phyloP scores from a whole-genome alignment of 2,888 invertebrate genomes.

The Drosophila quasianomalipes region DNA sequence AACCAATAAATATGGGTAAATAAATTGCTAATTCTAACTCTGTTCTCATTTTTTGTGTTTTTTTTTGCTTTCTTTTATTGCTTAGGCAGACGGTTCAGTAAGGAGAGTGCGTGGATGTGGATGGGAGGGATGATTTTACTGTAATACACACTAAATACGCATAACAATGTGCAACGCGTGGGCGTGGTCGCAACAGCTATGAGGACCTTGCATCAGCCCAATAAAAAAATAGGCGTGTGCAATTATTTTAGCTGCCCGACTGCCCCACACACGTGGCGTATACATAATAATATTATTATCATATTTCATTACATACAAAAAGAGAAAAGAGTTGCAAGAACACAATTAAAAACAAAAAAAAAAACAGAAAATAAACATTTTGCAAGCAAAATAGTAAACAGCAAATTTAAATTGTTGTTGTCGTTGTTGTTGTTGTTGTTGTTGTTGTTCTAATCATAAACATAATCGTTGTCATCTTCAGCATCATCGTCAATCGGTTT shows the following conservation, averaged over 20 bases:
- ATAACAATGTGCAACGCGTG: slow-evolving; percentile 42
- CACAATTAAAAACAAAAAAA: slow-evolving; percentile 54
- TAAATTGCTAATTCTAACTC: slow-evolving; percentile 26
- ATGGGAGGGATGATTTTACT: not conserved
- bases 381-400: slow-evolving; percentile 69
- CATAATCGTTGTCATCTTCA: slow-evolving; percentile 31
- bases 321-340: slow-evolving; percentile 66
- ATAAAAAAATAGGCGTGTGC: slow-evolving; percentile 19
- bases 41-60: slow-evolving; percentile 11
- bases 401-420: slow-evolving; percentile 47
- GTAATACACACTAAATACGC: slow-evolving; percentile 54
- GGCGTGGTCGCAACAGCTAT: slow-evolving; percentile 58
- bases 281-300: slow-evolving; percentile 55
- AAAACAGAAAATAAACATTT: slow-evolving; percentile 45
- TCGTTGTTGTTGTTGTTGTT: slow-evolving; percentile 29
- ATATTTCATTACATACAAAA: slow-evolving; percentile 62
- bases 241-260: slow-evolving; percentile 62
- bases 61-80: slow-evolving; percentile 45
- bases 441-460: not conserved
- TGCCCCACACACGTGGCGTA: slow-evolving; percentile 38
- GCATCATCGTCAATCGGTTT: slow-evolving; percentile 7
- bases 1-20: slow-evolving; percentile 14
- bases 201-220: slow-evolving; percentile 60
- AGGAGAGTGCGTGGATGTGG: slow-evolving; percentile 1
- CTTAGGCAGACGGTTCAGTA: slow-evolving; percentile 58